phyloP scores from a whole-genome alignment of 2,797 vertebrate genomes.

The Scleropages formosus region DNA sequence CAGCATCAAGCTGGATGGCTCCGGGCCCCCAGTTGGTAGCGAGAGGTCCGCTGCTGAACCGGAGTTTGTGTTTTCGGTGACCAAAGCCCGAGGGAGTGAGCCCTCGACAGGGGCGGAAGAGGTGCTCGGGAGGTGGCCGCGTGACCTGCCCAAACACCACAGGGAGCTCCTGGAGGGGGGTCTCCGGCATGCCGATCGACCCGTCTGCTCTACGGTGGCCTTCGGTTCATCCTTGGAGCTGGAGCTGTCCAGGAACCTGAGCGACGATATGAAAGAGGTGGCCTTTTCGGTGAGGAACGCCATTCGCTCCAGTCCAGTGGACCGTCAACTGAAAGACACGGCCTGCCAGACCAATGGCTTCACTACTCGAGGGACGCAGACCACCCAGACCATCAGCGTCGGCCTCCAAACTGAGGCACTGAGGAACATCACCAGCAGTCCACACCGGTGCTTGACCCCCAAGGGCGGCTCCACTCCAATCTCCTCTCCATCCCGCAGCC shows the following conservation, averaged over 20 bases:
- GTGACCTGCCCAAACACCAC: conserved; percentile 66
- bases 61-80: conserved; percentile 58
- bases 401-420: conserved; percentile 90
- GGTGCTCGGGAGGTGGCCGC: conserved; percentile 79
- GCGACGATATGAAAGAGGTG: conserved; percentile 98
- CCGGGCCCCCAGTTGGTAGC: conserved; percentile 46
- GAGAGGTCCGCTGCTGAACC: conserved; percentile 65
- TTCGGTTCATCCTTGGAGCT: conserved; percentile 80
- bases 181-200: conserved; percentile 71
- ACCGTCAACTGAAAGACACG: conserved; percentile 75
- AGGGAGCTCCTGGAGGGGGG: conserved; percentile 75
- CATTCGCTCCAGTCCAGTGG: conserved; percentile 71
- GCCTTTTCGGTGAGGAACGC: conserved; percentile 87
- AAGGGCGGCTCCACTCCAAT: conserved; percentile 84
- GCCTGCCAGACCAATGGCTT: conserved; percentile 91
- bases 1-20: conserved; percentile 66
- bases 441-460: conserved; percentile 93
- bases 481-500: conserved; percentile 88
- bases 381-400: conserved; percentile 86
- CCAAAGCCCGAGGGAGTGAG: conserved; percentile 65
- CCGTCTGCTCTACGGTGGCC: conserved; percentile 79
- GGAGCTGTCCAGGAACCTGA: conserved; percentile 90
- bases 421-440: conserved; percentile 87
- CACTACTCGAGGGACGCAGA: conserved; percentile 85
- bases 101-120: conserved; percentile 69